Conservation (phyloP, 2,888 invertebrate species). For the Sepioteuthis lessoniana region DNA sequence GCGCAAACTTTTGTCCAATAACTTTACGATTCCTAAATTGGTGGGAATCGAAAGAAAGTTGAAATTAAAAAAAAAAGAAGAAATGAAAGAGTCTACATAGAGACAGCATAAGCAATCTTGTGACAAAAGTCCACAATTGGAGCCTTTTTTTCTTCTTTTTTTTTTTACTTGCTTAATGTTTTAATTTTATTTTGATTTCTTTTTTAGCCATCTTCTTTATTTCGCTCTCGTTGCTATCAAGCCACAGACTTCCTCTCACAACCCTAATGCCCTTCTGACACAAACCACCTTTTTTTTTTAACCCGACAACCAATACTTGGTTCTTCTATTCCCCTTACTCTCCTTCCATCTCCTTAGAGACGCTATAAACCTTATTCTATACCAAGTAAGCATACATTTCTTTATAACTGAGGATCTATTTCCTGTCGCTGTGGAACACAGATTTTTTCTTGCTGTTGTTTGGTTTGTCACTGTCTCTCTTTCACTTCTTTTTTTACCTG, state of each 20-base stretch:
- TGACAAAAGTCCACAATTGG: too few species aligned
- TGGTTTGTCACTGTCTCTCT: background rate
- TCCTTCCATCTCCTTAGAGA: background rate
- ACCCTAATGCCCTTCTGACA: background rate
- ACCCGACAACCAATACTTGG: background rate
- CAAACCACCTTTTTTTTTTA: background rate
- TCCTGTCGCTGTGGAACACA: background rate
- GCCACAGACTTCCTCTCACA: background rate
- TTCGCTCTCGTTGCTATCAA: too few species aligned
- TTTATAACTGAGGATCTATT: constrained; percentile 9
- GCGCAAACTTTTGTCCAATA: too few species aligned
- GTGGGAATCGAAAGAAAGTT: too few species aligned
- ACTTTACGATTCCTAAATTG: too few species aligned
- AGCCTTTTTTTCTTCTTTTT: too few species aligned
- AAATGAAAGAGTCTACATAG: too few species aligned
- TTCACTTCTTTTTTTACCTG: background rate
- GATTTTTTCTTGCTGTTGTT: background rate
- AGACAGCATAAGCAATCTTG: too few species aligned
- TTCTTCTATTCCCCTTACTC: background rate
- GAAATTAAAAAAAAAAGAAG: too few species aligned
- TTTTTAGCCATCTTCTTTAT: too few species aligned
- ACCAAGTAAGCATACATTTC: constrained; percentile 33
- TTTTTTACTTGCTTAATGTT: too few species aligned
- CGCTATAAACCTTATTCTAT: background rate
- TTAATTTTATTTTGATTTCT: too few species aligned